A percentile compares a stretch with the other conserved stretches of the same genome.
Evolutionary conservation across 1,140 invertebrate species (phyloP).

Genomic region (Aphidius ervi): DNA sequence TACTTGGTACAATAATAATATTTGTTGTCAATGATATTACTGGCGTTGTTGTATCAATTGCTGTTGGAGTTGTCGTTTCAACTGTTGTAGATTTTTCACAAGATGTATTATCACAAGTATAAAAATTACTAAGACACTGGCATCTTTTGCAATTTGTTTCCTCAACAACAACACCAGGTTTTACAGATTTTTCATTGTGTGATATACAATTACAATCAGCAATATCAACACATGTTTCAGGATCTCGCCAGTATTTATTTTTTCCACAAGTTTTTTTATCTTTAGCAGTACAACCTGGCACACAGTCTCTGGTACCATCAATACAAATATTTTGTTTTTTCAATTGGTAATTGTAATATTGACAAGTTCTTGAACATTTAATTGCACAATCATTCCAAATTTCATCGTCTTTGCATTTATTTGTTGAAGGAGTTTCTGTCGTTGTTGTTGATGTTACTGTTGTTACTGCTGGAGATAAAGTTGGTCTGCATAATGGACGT

Average conservation of each 20-base stretch:
- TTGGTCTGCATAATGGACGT: slow-evolving; percentile 58
- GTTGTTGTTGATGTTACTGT: neutral
- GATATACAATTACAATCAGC: slow-evolving; percentile 69
- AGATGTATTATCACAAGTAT: slow-evolving; percentile 59
- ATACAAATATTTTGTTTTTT: slow-evolving; percentile 47
- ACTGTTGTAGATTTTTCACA: slow-evolving; percentile 35
- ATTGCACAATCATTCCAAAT: slow-evolving; percentile 60
- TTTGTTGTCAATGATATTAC: no score
- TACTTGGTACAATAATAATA: slow-evolving; percentile 41
- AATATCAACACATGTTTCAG: slow-evolving; percentile 62
- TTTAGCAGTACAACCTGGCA: slow-evolving; percentile 47
- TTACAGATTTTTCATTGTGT: slow-evolving; percentile 58
- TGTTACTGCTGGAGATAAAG: neutral
- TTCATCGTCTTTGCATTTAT: slow-evolving; percentile 44
- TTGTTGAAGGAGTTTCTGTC: slow-evolving; percentile 14
- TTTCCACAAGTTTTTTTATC: slow-evolving; percentile 34
- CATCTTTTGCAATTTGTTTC: slow-evolving; percentile 64
- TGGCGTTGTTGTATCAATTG: slow-evolving; percentile 23
- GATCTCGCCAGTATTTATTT: slow-evolving; percentile 62
- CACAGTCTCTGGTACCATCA: slow-evolving; percentile 44
- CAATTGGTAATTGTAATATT: slow-evolving; percentile 51
- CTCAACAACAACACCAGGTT: slow-evolving; percentile 59
- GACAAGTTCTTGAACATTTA: slow-evolving; percentile 60
- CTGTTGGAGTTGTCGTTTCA: neutral
- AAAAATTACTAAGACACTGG: slow-evolving; percentile 72